A percentile compares a stretch with the other conserved stretches of the same genome.
These are phyloP conservation scores for Promerops cafer DNA, from an alignment of 2,113 vertebrate genomes.

Conservation along the genomic window DNA sequence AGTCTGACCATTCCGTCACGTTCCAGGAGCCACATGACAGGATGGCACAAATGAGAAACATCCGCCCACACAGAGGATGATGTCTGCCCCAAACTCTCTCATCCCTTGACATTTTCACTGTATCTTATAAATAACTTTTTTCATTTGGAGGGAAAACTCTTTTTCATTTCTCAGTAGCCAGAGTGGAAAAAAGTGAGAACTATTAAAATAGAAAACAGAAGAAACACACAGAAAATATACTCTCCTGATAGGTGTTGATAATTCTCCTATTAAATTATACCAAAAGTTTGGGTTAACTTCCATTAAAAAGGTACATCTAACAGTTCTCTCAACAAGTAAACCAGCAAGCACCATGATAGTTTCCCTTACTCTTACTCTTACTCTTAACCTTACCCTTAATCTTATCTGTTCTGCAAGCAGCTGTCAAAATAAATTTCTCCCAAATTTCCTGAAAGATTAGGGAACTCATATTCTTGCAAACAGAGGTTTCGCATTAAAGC, in stretches of 20 bases:
- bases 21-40: conserved; percentile 40
- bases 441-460: not conserved
- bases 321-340: not conserved
- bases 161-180: not conserved
- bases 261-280: not conserved
- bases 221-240: not conserved
- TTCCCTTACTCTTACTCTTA: too few species aligned
- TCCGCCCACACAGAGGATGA: not conserved
- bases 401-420: not conserved
- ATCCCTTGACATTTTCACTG: conserved; percentile 24
- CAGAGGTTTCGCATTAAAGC: not conserved
- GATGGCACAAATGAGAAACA: conserved; percentile 35
- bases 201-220: not conserved
- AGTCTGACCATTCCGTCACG: not conserved
- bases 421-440: not conserved
- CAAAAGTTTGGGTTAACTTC: not conserved
- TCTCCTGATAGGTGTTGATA: not conserved
- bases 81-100: not conserved
- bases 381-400: too few species aligned
- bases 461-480: not conserved
- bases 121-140: not conserved
- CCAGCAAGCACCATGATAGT: not conserved
- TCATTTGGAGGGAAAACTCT: not conserved
- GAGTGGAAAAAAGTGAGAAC: not conserved
- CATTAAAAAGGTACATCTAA: not conserved